phyloP scores from a whole-genome alignment of 2,797 vertebrate genomes.

The Ptychadena robeensis region DNA sequence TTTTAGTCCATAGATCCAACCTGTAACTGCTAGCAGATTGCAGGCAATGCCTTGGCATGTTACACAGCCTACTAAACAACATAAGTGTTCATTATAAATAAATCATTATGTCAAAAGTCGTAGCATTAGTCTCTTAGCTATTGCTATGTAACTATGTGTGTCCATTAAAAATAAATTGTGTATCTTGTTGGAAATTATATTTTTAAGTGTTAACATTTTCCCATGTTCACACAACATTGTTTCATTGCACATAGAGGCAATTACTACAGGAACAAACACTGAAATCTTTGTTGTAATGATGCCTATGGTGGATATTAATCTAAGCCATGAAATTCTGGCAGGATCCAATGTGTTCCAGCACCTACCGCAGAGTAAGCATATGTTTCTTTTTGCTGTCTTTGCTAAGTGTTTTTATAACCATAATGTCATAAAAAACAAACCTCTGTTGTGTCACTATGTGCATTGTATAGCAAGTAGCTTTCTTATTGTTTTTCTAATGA shows the following conservation, averaged over 20 bases:
- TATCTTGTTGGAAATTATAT: neutral
- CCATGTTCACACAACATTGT: neutral
- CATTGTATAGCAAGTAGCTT: neutral
- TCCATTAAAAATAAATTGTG: neutral
- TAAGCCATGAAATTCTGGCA: neutral
- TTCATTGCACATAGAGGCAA: neutral
- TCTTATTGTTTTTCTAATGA: constrained; percentile 9
- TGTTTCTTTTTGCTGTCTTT: neutral
- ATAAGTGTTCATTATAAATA: too few relatives aligned
- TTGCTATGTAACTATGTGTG: neutral
- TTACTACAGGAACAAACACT: neutral
- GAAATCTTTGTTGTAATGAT: neutral
- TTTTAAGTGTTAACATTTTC: too few relatives aligned
- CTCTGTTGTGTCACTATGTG: neutral
- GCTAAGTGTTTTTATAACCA: constrained; percentile 4
- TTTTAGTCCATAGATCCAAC: neutral
- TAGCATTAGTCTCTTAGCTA: neutral
- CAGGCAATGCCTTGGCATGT: neutral
- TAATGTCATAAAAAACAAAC: neutral
- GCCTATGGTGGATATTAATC: neutral
- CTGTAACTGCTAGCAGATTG: neutral
- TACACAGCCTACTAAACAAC: neutral
- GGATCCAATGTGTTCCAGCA: neutral
- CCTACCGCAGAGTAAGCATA: neutral
- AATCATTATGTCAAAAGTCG: neutral